A percentile compares a stretch with the other conserved stretches of the same genome.
phyloP scores from a whole-genome alignment of 2,113 vertebrate genomes.

The Gracilinanus agilis region DNA sequence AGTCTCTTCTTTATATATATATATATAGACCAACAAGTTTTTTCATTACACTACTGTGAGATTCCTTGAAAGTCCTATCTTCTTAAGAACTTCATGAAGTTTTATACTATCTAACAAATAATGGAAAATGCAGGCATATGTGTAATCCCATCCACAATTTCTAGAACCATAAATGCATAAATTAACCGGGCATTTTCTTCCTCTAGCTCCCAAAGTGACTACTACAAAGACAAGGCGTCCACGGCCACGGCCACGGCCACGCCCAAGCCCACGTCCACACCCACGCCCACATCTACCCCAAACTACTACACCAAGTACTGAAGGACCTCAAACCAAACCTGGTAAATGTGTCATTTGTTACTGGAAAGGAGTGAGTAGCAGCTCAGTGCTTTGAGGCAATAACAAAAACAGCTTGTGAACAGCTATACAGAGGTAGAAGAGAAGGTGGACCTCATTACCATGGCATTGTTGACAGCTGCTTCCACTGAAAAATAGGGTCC shows the following conservation, averaged over 20 bases:
- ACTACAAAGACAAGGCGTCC: constrained; percentile 69
- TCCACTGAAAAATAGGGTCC: neutral
- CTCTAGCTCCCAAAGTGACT: constrained; percentile 80
- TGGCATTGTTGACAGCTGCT: neutral
- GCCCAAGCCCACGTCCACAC: neutral
- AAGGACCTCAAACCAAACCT: constrained; percentile 73
- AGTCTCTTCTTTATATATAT: neutral
- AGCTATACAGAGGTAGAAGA: too few relatives aligned
- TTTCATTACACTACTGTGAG: neutral
- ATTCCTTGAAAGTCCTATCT: neutral
- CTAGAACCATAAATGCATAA: constrained; percentile 2
- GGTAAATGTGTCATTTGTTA: constrained; percentile 80
- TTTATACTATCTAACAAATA: neutral
- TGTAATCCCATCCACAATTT: neutral
- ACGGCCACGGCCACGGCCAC: too few relatives aligned
- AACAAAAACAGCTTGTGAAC: neutral
- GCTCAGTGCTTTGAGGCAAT: neutral
- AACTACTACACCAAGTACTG: constrained; percentile 75
- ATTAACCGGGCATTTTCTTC: constrained; percentile 75
- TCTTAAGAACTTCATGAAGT: constrained; percentile 33
- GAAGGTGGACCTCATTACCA: neutral
- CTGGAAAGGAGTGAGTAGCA: neutral
- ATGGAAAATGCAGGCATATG: neutral
- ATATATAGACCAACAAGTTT: neutral
- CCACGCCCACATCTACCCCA: constrained; percentile 58